phyloP scores from a whole-genome alignment of 2,888 invertebrate species.

The Tipula lateralis region DNA sequence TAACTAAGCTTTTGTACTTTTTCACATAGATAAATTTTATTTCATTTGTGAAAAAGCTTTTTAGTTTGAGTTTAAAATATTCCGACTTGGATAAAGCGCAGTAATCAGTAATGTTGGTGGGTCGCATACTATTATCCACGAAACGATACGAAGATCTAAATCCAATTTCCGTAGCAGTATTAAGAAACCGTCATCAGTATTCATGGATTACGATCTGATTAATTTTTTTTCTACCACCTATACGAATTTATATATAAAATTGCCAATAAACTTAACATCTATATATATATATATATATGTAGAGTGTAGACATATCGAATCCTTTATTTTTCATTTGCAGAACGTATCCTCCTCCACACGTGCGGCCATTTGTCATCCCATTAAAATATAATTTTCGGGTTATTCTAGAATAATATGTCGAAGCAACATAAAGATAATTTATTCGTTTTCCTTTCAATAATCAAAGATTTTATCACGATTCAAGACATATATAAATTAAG shows the following conservation, averaged over 20 bases:
- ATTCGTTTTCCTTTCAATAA: neutral
- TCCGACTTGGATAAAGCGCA: too few relatives aligned
- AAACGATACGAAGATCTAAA: neutral
- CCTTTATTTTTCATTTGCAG: neutral
- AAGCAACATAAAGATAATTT: neutral
- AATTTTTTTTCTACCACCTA: neutral
- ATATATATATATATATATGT: too few relatives aligned
- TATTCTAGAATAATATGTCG: neutral
- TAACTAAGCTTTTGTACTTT: too few relatives aligned
- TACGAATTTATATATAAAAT: neutral
- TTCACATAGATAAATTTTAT: too few relatives aligned
- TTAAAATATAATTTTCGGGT: neutral
- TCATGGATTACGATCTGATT: neutral
- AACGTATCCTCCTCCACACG: neutral
- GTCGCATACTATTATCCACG: too few relatives aligned
- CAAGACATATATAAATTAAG: neutral
- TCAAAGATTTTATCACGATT: neutral
- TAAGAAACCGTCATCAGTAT: neutral
- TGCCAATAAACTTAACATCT: neutral
- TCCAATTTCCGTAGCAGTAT: neutral
- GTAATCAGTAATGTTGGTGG: too few relatives aligned
- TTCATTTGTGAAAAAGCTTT: too few relatives aligned
- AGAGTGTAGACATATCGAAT: neutral
- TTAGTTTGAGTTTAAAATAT: too few relatives aligned
- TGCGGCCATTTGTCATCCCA: neutral